Conservation (phyloP, 2,113 vertebrate genomes). For the Charina bottae region DNA sequence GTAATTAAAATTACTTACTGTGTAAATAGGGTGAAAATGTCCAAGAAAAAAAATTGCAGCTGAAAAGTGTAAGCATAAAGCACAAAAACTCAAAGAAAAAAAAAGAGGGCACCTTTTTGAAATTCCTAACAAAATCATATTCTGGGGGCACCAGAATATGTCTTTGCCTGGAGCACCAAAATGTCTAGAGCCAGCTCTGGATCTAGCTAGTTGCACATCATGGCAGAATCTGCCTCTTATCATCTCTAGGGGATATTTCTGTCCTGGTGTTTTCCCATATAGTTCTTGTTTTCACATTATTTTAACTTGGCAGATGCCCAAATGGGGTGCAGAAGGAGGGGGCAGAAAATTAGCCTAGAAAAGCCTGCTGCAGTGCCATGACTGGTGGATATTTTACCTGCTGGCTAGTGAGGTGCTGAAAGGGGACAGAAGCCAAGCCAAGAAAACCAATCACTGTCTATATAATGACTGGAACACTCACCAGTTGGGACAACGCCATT, state of each 20-base stretch:
- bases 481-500: background rate
- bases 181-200: too few relatives aligned
- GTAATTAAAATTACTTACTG: background rate
- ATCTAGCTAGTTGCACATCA: too few relatives aligned
- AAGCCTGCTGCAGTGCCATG: background rate
- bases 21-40: background rate
- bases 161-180: too few relatives aligned
- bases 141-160: background rate
- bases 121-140: background rate
- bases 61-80: background rate
- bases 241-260: too few relatives aligned
- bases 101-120: background rate
- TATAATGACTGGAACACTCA: background rate
- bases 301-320: background rate
- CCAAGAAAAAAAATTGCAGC: background rate
- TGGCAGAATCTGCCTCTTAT: too few relatives aligned
- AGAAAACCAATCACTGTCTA: background rate
- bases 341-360: background rate
- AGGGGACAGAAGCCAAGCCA: background rate
- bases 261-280: background rate
- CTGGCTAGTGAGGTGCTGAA: background rate
- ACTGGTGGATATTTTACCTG: background rate
- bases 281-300: background rate
- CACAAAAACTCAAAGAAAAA: background rate
- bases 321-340: background rate